phyloP scores from a whole-genome alignment of 2,797 vertebrate species.

The Galagoides demidoff region DNA sequence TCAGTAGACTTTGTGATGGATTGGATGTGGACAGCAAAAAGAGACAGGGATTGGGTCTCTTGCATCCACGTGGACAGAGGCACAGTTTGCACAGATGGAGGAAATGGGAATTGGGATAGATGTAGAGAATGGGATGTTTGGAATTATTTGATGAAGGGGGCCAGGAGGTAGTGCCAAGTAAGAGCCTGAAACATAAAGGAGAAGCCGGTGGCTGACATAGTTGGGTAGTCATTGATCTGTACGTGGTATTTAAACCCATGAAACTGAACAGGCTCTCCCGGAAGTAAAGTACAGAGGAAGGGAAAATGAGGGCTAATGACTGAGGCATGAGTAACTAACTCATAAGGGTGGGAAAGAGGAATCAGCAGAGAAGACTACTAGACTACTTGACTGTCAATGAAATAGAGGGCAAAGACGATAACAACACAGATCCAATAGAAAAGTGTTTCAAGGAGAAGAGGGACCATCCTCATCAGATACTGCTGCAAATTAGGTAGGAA shows the following conservation, averaged over 20 bases:
- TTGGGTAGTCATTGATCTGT: neutral
- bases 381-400: neutral
- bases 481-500: neutral
- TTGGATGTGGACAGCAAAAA: neutral
- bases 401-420: neutral
- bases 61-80: neutral
- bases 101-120: neutral
- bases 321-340: neutral
- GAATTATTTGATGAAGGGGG: neutral
- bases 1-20: neutral
- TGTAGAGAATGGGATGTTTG: neutral
- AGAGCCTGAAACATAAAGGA: neutral
- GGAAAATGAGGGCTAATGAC: neutral
- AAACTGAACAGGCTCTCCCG: neutral
- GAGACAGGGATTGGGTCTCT: neutral
- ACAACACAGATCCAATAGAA: neutral
- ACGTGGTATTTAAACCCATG: neutral
- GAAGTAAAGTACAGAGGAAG: neutral
- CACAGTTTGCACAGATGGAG: neutral
- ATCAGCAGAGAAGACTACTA: neutral
- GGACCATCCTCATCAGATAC: neutral
- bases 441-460: neutral
- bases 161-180: neutral
- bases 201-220: neutral
- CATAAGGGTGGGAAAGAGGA: neutral